These are phyloP conservation scores for Aquatica leii DNA, from an alignment of 2,888 invertebrate species.

Conservation along the genomic window DNA sequence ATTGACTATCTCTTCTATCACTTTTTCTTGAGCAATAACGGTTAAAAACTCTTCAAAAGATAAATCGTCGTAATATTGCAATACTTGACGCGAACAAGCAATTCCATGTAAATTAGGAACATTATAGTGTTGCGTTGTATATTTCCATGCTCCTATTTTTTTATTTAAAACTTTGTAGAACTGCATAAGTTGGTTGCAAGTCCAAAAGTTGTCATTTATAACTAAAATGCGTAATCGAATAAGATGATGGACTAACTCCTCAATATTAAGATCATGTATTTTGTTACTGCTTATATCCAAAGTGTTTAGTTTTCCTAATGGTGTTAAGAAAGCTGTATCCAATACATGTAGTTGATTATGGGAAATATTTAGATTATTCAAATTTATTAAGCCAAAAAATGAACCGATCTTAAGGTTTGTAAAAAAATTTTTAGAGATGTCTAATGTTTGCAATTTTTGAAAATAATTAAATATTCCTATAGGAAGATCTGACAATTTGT, in stretches of 20 bases:
- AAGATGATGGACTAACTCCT: slow-evolving; percentile 18
- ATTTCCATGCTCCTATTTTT: background rate
- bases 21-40: no score
- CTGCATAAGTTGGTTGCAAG: slow-evolving; percentile 18
- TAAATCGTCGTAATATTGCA: no score
- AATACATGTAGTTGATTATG: slow-evolving; percentile 21
- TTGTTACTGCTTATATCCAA: slow-evolving; percentile 27
- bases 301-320: slow-evolving; percentile 14
- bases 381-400: slow-evolving; percentile 22
- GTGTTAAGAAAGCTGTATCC: slow-evolving; percentile 8
- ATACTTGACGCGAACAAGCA: no score
- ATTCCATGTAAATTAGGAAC: no score
- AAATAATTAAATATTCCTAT: slow-evolving; percentile 15
- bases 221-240: slow-evolving; percentile 16
- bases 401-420: slow-evolving; percentile 2
- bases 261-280: slow-evolving; percentile 17
- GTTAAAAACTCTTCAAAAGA: no score
- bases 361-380: slow-evolving; percentile 22
- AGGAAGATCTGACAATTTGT: slow-evolving; percentile 15
- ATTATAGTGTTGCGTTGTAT: no score
- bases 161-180: slow-evolving; percentile 28
- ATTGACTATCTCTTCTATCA: no score
- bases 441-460: slow-evolving; percentile 7
- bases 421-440: slow-evolving; percentile 19
- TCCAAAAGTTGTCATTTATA: slow-evolving; percentile 34